phyloP scores from a whole-genome alignment of 2,113 vertebrate species.

The Silurus asotus region DNA sequence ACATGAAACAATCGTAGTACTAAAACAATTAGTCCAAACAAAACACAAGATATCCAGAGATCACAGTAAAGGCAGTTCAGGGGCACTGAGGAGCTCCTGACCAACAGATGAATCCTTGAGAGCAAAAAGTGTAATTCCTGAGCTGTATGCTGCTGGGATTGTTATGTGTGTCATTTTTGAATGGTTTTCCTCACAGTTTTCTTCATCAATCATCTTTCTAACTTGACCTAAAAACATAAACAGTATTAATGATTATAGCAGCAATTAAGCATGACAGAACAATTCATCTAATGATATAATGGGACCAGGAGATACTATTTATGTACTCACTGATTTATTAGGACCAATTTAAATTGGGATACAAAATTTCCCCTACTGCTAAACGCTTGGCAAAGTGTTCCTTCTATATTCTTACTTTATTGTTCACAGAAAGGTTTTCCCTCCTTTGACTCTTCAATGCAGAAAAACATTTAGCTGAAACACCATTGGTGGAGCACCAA shows the following conservation, averaged over 20 bases:
- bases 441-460: neutral
- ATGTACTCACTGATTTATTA: neutral
- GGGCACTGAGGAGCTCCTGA: constrained; percentile 60
- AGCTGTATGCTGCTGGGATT: constrained; percentile 73
- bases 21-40: too few relatives aligned
- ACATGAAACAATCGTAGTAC: neutral
- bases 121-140: constrained; percentile 71
- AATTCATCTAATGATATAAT: neutral
- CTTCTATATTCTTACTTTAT: neutral
- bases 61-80: constrained; percentile 65
- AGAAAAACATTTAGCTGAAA: neutral
- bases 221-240: constrained; percentile 66
- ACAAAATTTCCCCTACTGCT: neutral
- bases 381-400: neutral
- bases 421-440: neutral
- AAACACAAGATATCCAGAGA: neutral
- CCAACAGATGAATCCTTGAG: constrained; percentile 54
- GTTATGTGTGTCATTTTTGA: constrained; percentile 58
- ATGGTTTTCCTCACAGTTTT: constrained; percentile 38
- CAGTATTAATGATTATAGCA: neutral
- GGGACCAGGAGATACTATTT: neutral
- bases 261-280: neutral
- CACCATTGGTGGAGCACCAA: neutral
- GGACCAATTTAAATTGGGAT: neutral
- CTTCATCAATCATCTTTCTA: constrained; percentile 63